A percentile compares a stretch with the other conserved stretches of the same genome.
Evolutionary conservation across 2,797 vertebrate genomes (phyloP).

Genomic region (Manis pentadactyla): DNA sequence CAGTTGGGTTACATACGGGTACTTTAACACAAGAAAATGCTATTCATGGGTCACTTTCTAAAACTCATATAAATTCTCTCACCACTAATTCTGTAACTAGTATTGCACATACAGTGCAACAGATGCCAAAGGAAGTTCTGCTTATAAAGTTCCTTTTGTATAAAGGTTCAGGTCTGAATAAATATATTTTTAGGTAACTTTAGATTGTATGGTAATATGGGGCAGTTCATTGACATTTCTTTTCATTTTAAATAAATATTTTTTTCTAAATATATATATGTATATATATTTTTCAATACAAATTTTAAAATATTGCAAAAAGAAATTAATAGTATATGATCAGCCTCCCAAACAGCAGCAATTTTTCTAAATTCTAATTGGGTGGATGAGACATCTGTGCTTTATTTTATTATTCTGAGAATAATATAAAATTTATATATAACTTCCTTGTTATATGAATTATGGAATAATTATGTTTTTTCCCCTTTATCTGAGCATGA

Average conservation of each 20-base stretch:
- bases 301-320: constrained; percentile 26
- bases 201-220: not conserved
- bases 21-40: not conserved
- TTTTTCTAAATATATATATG: not conserved
- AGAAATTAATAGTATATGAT: not conserved
- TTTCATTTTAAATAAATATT: not conserved
- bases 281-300: not conserved
- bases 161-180: not conserved
- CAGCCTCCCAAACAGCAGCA: not conserved
- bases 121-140: not conserved
- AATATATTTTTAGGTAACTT: not conserved
- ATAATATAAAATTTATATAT: constrained; percentile 49
- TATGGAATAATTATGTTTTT: constrained; percentile 23
- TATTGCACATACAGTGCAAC: not conserved
- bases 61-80: not conserved
- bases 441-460: constrained; percentile 20
- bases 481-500: constrained; percentile 22
- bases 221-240: not conserved
- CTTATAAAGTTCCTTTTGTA: not conserved
- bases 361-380: constrained; percentile 13
- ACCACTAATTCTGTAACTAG: not conserved
- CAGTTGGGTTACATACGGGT: not conserved
- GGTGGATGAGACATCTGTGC: constrained; percentile 48
- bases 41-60: not conserved
- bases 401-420: constrained; percentile 64